Base-by-base conservation (phyloP, 2,113 vertebrate species). In the Platysternon megacephalum region DNA sequence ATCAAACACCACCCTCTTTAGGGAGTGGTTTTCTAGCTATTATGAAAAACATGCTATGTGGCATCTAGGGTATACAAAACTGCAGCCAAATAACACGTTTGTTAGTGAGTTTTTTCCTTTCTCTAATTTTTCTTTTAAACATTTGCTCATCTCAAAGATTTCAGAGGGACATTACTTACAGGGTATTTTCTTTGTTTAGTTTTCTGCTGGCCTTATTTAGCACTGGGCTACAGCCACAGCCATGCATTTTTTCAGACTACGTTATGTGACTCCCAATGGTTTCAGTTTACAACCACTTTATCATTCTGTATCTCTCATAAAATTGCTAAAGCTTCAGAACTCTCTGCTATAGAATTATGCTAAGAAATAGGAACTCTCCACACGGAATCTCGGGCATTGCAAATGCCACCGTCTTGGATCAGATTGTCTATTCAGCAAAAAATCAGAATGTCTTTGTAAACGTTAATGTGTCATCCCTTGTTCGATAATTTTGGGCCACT, bases 241-340 rank as follows among this genome's bases (percentile, higher is more conserved):
- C 84, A 61, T 87, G 14, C 35, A 19, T 55, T 87, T 35, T 35
- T 81, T 82, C n/a, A 84, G 76, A 61, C 16, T n/a, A 0, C 0
- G 1, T 12, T 79, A 6, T 10, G 68, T 84, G 79, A 89, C 51
- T 88, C 81, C 72, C 44, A 78, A n/a, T 55, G 61, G 48, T 95
- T 97, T 93, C 7, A 5, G 6, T 84, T 96, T 96, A n/a, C 93
- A 81, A 78, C 14, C 84, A 56, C 58, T 95, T 68, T 94, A 65
- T 84, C 93, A 58, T 84, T 91, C 78, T 79, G 3, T 61, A 92
- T 74, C 28, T 78, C n/a, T 78, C 91, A 48, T 19, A 91, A 94
- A 94, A 82, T 84, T 42, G 9, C 11, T 3, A 83, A 86, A 93
- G 44, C 19, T 91, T 81, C 79, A 86, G 91, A 86, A 46, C 32